Evolutionary conservation across 2,113 vertebrate genomes (phyloP), one percentile per base, ranked within the genome.

Genomic region (Pseudonaja textilis): DNA sequence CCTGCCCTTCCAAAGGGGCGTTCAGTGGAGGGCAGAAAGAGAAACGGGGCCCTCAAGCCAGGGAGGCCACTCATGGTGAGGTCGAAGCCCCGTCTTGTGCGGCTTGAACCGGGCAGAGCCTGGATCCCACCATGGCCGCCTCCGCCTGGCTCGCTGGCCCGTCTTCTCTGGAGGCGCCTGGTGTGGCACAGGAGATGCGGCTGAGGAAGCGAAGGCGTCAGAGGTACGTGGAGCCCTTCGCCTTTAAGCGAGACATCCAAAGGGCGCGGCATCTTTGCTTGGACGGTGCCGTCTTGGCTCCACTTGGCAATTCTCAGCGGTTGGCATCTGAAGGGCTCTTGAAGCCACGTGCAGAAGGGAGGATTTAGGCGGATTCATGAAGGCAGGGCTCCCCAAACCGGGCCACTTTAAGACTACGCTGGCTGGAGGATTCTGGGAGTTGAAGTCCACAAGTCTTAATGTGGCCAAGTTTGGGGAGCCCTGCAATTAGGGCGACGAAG

Each of bases 201-300:
- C 16, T 74, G 16, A 34, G n/a, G 39, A 16, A 34, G 69, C 69
- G 5, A 20, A 74, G n/a, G n/a, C n/a, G 3, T 34, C 20, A 20
- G 69, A 6, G 69, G 14, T 18, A 34, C 0, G 2, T 2, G 2
- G 69, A 39, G 20, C 0, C 16, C 1, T 74, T 3, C 0, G 6
- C 6, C 14, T 2, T 74, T 34, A 34, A 74, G 6, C 12, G 69
- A 34, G 69, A 20, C 5, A 5, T 7, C n/a, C 69, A 74, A n/a
- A 14, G 61, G 29, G 4, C 14, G 42, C 29, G 3, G 12, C 64
- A 3, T 34, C 69, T 9, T 22, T 74, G 20, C 50, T 23, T 25
- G 11, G 14, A 12, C n/a, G 4, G 89, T 22, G 52, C 20, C 4
- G 10, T 81, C 14, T 34, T 34, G 55, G 20, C 22, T 45, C 45